A percentile compares a stretch with the other conserved stretches of the same genome.
Conservation (phyloP, 2,113 vertebrate genomes). For the Chloroceryle aenea region DNA sequence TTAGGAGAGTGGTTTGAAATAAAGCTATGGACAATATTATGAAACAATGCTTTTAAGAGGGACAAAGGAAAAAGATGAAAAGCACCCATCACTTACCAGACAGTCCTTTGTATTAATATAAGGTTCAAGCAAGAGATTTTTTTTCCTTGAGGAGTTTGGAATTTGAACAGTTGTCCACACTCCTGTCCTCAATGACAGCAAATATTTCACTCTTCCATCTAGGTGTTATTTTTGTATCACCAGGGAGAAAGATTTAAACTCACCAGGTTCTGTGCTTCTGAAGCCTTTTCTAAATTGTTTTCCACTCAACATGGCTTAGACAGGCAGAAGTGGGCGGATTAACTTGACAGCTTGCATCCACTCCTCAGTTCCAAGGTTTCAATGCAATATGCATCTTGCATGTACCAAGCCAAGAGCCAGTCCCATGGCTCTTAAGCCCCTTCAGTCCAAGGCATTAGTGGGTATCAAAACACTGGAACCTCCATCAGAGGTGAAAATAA, state of each 20-base stretch:
- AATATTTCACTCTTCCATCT: neutral
- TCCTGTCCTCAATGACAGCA: neutral
- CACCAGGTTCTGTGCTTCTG: neutral
- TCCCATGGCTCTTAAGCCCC: neutral
- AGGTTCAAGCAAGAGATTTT: neutral
- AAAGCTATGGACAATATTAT: neutral
- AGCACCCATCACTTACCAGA: neutral
- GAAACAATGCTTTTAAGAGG: neutral
- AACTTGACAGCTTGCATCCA: constrained; percentile 21
- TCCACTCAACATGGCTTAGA: neutral
- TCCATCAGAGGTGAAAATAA: neutral
- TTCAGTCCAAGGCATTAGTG: neutral
- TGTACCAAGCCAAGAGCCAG: neutral
- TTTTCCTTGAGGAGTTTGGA: neutral
- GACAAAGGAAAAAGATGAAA: neutral
- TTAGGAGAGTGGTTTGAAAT: neutral
- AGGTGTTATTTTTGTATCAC: neutral
- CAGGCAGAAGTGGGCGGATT: constrained; percentile 31
- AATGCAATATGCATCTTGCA: neutral
- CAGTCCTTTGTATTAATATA: neutral
- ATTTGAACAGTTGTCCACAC: neutral
- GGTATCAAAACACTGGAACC: neutral
- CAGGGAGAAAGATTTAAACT: neutral
- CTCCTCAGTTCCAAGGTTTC: neutral
- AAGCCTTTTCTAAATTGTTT: constrained; percentile 34